Conservation (phyloP, 2,888 invertebrate genomes). For the Helleia helle region DNA sequence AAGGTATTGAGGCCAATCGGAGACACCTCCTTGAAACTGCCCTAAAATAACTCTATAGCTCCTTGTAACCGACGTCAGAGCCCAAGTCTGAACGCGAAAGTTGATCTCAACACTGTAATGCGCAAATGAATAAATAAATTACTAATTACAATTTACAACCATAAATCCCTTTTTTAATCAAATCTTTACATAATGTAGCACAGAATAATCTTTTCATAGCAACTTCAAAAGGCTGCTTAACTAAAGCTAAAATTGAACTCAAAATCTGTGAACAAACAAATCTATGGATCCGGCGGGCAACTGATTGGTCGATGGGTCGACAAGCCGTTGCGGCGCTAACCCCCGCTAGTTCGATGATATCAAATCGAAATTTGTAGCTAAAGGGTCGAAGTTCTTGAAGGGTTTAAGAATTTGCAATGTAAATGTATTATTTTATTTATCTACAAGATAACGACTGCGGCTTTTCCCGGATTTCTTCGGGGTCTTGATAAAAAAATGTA, state of each 20-base stretch:
- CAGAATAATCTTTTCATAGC: slow-evolving; percentile 3
- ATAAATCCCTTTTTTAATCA: neutral
- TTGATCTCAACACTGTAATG: too few relatives aligned
- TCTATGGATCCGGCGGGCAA: slow-evolving; percentile 19
- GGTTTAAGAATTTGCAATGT: neutral
- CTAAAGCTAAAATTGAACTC: neutral
- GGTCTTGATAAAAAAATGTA: too few relatives aligned
- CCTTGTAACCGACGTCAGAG: too few relatives aligned
- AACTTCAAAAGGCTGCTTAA: slow-evolving; percentile 2
- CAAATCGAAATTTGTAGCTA: slow-evolving; percentile 18
- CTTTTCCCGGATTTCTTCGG: too few relatives aligned
- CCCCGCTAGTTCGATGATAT: slow-evolving; percentile 18
- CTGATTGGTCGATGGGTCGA: slow-evolving; percentile 16
- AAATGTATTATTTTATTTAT: too few relatives aligned
- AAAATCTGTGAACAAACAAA: slow-evolving; percentile 9
- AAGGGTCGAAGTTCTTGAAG: slow-evolving; percentile 14
- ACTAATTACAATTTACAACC: too few relatives aligned
- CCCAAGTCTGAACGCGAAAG: too few relatives aligned
- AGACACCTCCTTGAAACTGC: too few relatives aligned
- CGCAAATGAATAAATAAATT: too few relatives aligned
- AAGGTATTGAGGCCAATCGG: too few relatives aligned
- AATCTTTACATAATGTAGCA: neutral
- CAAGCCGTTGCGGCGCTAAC: neutral
- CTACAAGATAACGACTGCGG: too few relatives aligned
- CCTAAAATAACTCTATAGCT: too few relatives aligned